A percentile compares a stretch with the other conserved stretches of the same genome.
Conservation (phyloP, 2,113 vertebrate genomes). For the Pygoscelis adeliae region DNA sequence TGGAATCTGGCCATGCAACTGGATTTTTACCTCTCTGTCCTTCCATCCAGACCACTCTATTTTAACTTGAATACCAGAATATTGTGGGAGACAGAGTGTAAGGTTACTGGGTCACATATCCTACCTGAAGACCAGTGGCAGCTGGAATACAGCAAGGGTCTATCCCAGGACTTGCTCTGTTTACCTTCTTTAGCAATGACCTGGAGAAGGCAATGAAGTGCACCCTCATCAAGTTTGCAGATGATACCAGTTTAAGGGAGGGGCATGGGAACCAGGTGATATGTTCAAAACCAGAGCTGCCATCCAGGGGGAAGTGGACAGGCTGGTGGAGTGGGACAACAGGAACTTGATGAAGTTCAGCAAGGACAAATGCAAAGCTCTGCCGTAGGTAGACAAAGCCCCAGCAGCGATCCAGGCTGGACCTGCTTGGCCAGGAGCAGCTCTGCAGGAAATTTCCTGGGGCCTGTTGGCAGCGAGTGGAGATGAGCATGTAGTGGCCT, state of each 20-base stretch:
- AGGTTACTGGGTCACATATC: background rate
- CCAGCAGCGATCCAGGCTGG: background rate
- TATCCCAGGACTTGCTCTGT: background rate
- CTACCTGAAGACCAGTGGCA: background rate
- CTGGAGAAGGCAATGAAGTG: background rate
- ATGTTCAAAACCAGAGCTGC: background rate
- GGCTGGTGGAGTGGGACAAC: background rate
- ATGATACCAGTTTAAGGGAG: background rate
- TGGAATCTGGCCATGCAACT: background rate
- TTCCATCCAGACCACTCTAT: background rate
- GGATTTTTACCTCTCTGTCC: background rate
- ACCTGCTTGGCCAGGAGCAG: background rate
- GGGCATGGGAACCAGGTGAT: background rate
- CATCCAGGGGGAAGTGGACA: background rate
- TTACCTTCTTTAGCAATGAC: background rate
- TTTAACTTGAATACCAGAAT: background rate
- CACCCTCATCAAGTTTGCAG: background rate
- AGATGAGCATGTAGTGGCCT: fast-evolving
- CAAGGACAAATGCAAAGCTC: background rate
- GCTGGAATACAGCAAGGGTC: background rate
- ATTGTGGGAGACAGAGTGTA: background rate
- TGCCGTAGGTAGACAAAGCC: background rate
- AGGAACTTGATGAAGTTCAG: background rate
- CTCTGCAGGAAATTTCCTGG: background rate
- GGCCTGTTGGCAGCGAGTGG: background rate